Base-by-base conservation (phyloP, 2,888 invertebrate genomes). In the Choreutis nemorana region DNA sequence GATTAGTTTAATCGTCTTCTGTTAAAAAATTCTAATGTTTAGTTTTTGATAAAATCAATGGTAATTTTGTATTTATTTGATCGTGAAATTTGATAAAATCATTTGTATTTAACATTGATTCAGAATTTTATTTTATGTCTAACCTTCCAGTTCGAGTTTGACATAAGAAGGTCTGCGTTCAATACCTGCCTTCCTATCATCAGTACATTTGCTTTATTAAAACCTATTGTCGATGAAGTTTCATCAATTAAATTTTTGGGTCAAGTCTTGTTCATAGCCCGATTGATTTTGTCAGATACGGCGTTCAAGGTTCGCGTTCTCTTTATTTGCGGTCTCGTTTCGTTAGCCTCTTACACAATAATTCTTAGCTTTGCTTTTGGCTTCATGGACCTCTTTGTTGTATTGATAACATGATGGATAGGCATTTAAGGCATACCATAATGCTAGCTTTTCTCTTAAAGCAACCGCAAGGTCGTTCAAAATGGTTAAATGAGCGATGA, bases 261-360 rank as follows among this genome's bases (percentile, higher is more conserved):
- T 77, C 73, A 75, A 73, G 73, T 67, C 70, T 73, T 67, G 66
- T 62, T 57, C 56, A 44, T 55, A 67, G 65, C 63, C 67, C 70
- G 75, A 75, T 77, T 68, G 75, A 77, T 78, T 78, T 77, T 73
- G 73, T 73, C 73, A 73, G 78, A 75, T 73, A 73, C 65, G 51
- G 56, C 57, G 56, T 60, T 75, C 78, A 78, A 78, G 78, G 78
- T 73, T 56, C 57, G 61, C 71, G 66, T 71, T 77, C 75, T 78
- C 77, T 75, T 77, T 78, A 73, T 72, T 73, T 68, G 75, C 73
- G 67, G 68, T 75, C 71, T 72, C 55, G 71, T 75, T 75, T 68
- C 63, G 71, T 56, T 59, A 73, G 67, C 64, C 75, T 72, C 68
- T 73, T 70, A 61, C 63, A 73, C 73, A 73, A 75, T 71, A 64